Percentiles rank a stretch among this genome's conserved stretches.
Conservation (phyloP, 2,797 vertebrate genomes). For the Yasuhikotakia modesta region DNA sequence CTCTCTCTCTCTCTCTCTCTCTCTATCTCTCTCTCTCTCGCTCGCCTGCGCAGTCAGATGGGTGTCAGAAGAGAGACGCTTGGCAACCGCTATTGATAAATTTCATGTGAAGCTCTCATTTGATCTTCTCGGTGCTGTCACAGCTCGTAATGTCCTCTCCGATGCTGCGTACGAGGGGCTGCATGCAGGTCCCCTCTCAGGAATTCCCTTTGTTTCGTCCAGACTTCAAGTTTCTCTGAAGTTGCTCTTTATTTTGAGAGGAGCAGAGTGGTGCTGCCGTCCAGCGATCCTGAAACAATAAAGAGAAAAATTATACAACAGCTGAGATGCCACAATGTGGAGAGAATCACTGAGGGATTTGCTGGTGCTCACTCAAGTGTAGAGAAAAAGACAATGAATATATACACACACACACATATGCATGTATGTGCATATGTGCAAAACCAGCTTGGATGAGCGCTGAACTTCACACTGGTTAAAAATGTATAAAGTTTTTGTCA, state of each 20-base stretch:
- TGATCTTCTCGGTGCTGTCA: conserved; percentile 36
- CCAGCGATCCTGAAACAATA: conserved; percentile 23
- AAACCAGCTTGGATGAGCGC: no score
- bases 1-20: conserved; percentile 40
- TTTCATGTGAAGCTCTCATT: conserved; percentile 19
- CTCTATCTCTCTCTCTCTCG: no score
- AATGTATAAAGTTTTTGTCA: no score
- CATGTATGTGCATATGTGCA: no score
- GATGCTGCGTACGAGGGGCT: conserved; percentile 1
- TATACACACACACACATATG: no score
- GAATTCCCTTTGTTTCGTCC: conserved; percentile 20
- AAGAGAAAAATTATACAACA: conserved; percentile 3
- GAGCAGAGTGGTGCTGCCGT: conserved; percentile 1
- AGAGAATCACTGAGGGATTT: not conserved
- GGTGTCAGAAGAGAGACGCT: conserved; percentile 41
- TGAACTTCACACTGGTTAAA: no score
- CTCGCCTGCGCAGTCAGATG: conserved; percentile 46
- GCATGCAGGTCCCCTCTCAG: conserved; percentile 22
- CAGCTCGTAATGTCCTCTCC: conserved; percentile 8
- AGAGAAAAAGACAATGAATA: no score
- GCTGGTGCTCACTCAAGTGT: not conserved
- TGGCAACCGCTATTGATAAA: conserved; percentile 38
- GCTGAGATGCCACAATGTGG: not conserved
- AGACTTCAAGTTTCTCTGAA: conserved; percentile 12
- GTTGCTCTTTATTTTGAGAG: conserved; percentile 8